Evolutionary conservation across 2,797 vertebrate species (phyloP), one percentile per base, ranked within the genome.

Genomic region (Ciconia nigra): DNA sequence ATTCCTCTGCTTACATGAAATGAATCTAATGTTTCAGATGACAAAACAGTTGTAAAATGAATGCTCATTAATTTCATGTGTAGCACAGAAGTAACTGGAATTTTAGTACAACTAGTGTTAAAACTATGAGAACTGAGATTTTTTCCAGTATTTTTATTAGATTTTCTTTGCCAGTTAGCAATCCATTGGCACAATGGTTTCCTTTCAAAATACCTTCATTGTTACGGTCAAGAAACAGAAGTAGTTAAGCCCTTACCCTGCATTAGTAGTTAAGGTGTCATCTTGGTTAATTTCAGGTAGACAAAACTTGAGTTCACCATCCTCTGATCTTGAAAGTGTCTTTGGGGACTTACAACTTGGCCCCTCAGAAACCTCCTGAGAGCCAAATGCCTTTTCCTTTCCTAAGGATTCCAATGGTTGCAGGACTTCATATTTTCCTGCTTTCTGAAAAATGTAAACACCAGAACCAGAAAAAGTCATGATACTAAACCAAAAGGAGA

Each of bases 381-480:
- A 62, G 61, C 5, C 33, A 52, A 49, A 46, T 49, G 66, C 59
- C 13, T 85, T 81, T 28, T 93, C 81, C 59, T 96, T 95, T 95
- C 37, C 90, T 72, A 91, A 87, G 74, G 73, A 47, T 76, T 94
- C 72, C 46, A 79, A 6, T 8, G 88, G 73, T 7, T 83, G 58
- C 54, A 84, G 31, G 28, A 51, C 66, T 71, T 85, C 63, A 41
- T 28, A 20, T 74, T 89, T 92, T 97, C 52, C 49, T 51, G 51
- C 39, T 91, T 95, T 91, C 98, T 98, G 95, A 62, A 96, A 96
- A 37, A 85, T 1, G 13, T 52, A 57, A 90, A 92, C 17, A 88
- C 6, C 52, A 70, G 39, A 58, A 77, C 35, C 10, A 83, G 63
- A 77, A 83, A 52, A 91, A 37, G 14, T 69, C 17, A 62, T 11